A percentile compares a stretch with the other conserved stretches of the same genome.
Conservation (phyloP, 2,113 vertebrate species). For the Daphoenositta chrysoptera region DNA sequence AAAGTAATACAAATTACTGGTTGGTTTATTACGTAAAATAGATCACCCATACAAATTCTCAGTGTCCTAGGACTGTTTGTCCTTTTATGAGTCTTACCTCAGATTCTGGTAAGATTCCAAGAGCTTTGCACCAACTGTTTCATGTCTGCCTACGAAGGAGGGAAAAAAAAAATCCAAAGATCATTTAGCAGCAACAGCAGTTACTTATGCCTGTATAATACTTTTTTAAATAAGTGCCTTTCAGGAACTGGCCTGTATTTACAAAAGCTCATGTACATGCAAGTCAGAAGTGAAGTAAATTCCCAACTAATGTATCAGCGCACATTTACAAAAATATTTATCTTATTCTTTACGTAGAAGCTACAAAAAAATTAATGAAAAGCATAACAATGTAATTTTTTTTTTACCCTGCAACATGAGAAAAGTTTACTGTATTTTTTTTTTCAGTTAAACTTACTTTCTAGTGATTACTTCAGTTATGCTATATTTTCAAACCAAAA, state of each 20-base stretch:
- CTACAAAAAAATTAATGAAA: neutral
- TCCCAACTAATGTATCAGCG: neutral
- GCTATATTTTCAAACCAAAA: conserved; percentile 9
- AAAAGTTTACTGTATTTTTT: neutral
- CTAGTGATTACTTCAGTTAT: neutral
- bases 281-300: neutral
- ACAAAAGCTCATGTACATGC: neutral
- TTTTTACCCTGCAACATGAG: neutral
- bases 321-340: neutral
- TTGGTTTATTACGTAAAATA: neutral
- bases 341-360: neutral
- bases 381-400: too few species aligned
- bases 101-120: conserved; percentile 78
- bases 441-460: neutral
- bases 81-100: conserved; percentile 72
- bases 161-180: neutral
- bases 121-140: conserved; percentile 82
- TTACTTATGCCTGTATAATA: neutral
- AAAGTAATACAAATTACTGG: neutral
- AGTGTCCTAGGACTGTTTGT: neutral
- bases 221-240: neutral
- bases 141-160: conserved; percentile 75
- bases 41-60: neutral
- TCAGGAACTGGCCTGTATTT: neutral
- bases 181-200: neutral